These are phyloP conservation scores for Esox masquinongy DNA, from an alignment of 2,797 vertebrate genomes.

Conservation along the genomic window DNA sequence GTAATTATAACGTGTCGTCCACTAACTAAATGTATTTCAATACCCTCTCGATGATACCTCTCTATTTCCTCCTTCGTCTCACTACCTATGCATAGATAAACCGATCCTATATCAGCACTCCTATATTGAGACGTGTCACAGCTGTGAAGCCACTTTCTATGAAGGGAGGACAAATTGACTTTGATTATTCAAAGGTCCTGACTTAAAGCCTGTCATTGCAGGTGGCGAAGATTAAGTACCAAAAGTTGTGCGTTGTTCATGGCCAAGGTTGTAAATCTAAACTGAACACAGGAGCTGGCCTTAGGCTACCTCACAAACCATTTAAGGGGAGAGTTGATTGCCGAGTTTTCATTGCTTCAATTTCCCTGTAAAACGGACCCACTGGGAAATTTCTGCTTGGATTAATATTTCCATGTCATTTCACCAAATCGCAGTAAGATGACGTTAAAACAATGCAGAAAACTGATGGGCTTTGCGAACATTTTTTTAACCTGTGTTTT, in stretches of 20 bases:
- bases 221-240: conserved; percentile 25
- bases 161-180: neutral
- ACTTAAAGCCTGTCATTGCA: conserved; percentile 28
- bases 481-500: too few species aligned
- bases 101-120: neutral
- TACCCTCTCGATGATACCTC: conserved; percentile 10
- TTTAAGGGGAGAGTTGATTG: conserved; percentile 32
- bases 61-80: neutral
- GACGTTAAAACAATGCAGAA: too few species aligned
- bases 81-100: neutral
- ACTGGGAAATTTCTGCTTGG: too few species aligned
- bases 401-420: too few species aligned
- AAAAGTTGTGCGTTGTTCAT: conserved; percentile 23
- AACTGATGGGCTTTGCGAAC: too few species aligned
- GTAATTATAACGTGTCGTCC: neutral
- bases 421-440: too few species aligned
- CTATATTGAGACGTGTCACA: too few species aligned
- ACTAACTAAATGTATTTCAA: conserved; percentile 5
- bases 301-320: conserved; percentile 37
- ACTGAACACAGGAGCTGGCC: conserved; percentile 37
- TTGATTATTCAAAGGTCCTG: conserved; percentile 33
- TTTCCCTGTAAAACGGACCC: conserved; percentile 21
- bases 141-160: too few species aligned
- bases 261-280: conserved; percentile 46
- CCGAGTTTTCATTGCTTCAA: neutral